Conservation (phyloP, 2,113 vertebrate genomes). For the Platichthys flesus region DNA sequence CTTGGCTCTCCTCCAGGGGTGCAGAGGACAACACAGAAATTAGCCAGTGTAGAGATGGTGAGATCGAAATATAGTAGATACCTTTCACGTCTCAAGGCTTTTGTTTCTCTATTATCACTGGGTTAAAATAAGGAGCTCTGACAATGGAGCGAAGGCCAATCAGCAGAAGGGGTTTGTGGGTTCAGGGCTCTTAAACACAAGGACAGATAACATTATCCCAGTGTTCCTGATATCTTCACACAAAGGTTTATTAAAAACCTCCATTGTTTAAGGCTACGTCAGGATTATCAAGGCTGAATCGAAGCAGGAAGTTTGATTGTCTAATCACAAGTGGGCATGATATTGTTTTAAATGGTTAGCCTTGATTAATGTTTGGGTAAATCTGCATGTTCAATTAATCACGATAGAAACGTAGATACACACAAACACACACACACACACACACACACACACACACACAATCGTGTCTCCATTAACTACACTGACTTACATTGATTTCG, state of each 20-base stretch:
- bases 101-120: constrained; percentile 35
- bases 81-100: constrained; percentile 12
- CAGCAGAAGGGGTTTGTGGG: constrained; percentile 12
- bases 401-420: neutral
- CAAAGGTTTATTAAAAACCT: constrained; percentile 54
- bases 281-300: constrained; percentile 33
- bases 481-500: too few species aligned
- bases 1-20: constrained; percentile 64
- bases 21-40: constrained; percentile 60
- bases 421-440: neutral
- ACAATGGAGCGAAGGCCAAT: constrained; percentile 41
- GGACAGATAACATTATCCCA: constrained; percentile 73
- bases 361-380: constrained; percentile 37
- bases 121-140: constrained; percentile 54
- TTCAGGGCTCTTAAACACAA: constrained; percentile 53
- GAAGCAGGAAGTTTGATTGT: constrained; percentile 51
- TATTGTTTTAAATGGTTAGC: constrained; percentile 37
- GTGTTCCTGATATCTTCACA: constrained; percentile 21
- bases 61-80: constrained; percentile 20
- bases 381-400: constrained; percentile 10
- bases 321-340: constrained; percentile 55
- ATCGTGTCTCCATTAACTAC: too few species aligned
- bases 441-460: neutral
- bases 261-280: constrained; percentile 59
- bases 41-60: constrained; percentile 18